Conservation (phyloP, 2,888 invertebrate species). For the Eupithecia vulgata region DNA sequence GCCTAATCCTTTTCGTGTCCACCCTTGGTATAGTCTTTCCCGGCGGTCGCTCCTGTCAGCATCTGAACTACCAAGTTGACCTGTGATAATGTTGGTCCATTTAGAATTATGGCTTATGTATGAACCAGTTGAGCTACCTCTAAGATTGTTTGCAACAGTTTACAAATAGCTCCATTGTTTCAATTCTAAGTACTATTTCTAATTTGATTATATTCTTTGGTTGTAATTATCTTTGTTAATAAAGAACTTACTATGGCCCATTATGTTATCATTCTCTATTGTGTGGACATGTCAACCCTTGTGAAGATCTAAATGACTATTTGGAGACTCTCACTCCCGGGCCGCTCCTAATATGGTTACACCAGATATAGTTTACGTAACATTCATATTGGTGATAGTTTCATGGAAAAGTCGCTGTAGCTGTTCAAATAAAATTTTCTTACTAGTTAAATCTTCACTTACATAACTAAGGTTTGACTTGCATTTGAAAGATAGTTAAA, state of each 20-base stretch:
- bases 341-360: slow-evolving; percentile 59
- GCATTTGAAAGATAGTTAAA: background rate
- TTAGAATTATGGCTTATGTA: background rate
- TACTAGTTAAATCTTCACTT: background rate
- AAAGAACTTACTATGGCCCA: background rate
- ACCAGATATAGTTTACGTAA: slow-evolving; percentile 51
- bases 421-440: background rate
- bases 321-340: slow-evolving; percentile 53
- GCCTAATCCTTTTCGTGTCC: background rate
- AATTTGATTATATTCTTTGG: no score
- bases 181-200: no score
- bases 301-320: slow-evolving; percentile 51
- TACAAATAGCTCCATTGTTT: no score
- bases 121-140: no score
- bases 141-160: no score
- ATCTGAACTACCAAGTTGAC: background rate
- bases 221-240: no score
- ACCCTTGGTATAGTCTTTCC: background rate
- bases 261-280: background rate
- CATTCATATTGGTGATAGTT: slow-evolving; percentile 14
- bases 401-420: background rate
- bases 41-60: background rate
- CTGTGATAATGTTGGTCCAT: background rate
- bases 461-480: no score
- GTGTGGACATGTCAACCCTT: slow-evolving; percentile 48